phyloP scores from a whole-genome alignment of 2,113 vertebrate genomes.

The chimpanzee (Pan troglodytes) region NHGRI_mPanTro3-v2.1_pri NC_072404.2:41656001-41656500 shows the following conservation, averaged over 20 bases:
- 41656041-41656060: not conserved
- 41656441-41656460: not conserved
- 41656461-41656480: not conserved
- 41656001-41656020: not conserved
- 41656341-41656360: not conserved
- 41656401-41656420: not conserved
- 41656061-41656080: not conserved
- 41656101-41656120: not conserved
- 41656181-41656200: not conserved
- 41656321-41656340: not conserved
- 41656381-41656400: not conserved
- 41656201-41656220: not conserved
- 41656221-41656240: not conserved
- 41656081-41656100: not conserved
- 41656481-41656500: not conserved
- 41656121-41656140: not conserved
- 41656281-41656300: not conserved
- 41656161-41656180: not conserved
- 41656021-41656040: not conserved
- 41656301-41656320: not conserved
- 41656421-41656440: not conserved
- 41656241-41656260: not conserved
- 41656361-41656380: not conserved
- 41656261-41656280: not conserved
- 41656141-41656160: not conserved